phyloP scores from a whole-genome alignment of 1,140 invertebrate genomes.

The Acromyrmex charruanus region DNA sequence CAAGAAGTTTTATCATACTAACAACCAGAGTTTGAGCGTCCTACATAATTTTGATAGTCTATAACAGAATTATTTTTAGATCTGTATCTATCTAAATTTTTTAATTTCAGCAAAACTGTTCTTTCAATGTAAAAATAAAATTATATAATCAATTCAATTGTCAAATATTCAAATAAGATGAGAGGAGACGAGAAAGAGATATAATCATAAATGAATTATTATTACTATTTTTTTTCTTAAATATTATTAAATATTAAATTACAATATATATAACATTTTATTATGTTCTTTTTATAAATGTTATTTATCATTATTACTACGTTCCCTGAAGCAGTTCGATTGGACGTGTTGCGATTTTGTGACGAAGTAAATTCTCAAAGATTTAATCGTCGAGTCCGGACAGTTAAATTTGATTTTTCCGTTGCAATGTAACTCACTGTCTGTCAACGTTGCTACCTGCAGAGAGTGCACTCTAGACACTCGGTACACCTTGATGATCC shows the following conservation, averaged over 20 bases:
- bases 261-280: neutral
- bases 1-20: too few relatives aligned
- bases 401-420: constrained; percentile 51
- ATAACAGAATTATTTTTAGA: too few relatives aligned
- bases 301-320: neutral
- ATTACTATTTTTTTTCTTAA: neutral
- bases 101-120: too few relatives aligned
- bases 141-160: neutral
- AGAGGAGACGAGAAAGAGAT: neutral
- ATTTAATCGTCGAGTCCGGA: constrained; percentile 12
- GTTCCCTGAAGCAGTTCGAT: neutral
- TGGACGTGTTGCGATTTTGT: neutral
- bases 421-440: constrained; percentile 67
- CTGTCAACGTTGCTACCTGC: constrained; percentile 67
- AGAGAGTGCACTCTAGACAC: constrained; percentile 14
- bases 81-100: too few relatives aligned
- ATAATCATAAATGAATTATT: neutral
- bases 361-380: neutral
- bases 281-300: neutral
- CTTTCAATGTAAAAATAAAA: neutral
- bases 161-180: neutral
- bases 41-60: too few relatives aligned
- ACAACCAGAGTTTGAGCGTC: too few relatives aligned
- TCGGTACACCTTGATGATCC: constrained; percentile 53
- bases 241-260: constrained; percentile 8